Base-by-base conservation (phyloP, 2,888 invertebrate species). In the Macaria liturata region DNA sequence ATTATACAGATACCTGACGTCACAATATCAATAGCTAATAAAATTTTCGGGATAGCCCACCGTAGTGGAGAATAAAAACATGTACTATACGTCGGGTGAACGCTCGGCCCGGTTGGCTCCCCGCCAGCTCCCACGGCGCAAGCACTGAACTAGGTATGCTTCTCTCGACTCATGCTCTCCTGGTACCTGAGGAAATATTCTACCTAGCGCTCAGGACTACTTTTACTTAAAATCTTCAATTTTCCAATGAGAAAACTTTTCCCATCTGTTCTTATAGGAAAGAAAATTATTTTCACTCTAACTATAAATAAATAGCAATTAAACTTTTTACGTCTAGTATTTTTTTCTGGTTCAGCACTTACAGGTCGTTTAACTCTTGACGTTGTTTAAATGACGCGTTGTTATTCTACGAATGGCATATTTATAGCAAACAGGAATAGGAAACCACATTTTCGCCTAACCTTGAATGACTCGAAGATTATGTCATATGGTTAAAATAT, bases 41-140 rank as follows among this genome's bases (percentile, higher is more conserved):
- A 62, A 76, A 78, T 72, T 75, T 81, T 81, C 72, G 73, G 77
- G 75, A 76, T 77, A 75, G 74, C 75, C 76, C 73, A 65, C 63
- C 69, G 69, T 74, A 76, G 69, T 69, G 69, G 64, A 75, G 20
- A 76, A 81, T 82, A 83, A 87, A 86, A 85, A 87, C 84, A 86
- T 71, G 61, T 66, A 75, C 75, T 81, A 20, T 76, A 55, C 55
- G 59, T 68, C 80, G 81, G 89, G 88, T 91, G 88, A 91, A 91
- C 85, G 91, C 81, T 86, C 90, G 91, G 80, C 91, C 89, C 80
- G 89, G 75, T 90, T 91, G 91, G 91, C 88, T 61, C 78, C 68
- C 55, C 70, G 89, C 91, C 91, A 91, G 80, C 82, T 86, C 88
- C 84, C 88, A 88, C 89, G 87, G 83, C 83, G 80, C 81, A 85